Percentiles rank a stretch among this genome's conserved stretches.
Evolutionary conservation across 1,140 invertebrate genomes (phyloP).

Genomic region (Tribolium castaneum): DNA sequence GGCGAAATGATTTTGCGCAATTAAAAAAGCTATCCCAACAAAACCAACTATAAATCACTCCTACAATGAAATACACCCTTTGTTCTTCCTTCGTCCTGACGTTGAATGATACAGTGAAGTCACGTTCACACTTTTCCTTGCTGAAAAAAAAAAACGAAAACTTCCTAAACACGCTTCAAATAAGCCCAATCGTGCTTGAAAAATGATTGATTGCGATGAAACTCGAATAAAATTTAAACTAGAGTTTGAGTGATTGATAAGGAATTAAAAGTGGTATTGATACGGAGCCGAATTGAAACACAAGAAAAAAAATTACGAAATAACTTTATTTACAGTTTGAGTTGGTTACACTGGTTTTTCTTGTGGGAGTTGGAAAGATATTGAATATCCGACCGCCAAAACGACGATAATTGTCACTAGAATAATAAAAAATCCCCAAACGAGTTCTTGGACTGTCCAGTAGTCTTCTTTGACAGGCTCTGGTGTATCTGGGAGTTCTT

Average conservation of each 20-base stretch:
- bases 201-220: neutral
- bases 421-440: constrained; percentile 5
- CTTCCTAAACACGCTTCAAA: neutral
- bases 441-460: neutral
- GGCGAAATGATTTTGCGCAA: neutral
- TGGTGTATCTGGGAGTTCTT: neutral
- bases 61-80: neutral
- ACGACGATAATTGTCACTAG: neutral
- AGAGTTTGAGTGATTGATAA: neutral
- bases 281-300: neutral
- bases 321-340: neutral
- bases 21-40: neutral
- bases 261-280: neutral
- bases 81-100: neutral
- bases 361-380: neutral
- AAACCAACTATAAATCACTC: neutral
- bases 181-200: neutral
- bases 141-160: neutral
- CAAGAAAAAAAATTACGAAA: neutral
- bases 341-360: neutral
- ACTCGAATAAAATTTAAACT: neutral
- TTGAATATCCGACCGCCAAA: neutral
- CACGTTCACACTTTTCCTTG: neutral
- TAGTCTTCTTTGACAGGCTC: neutral
- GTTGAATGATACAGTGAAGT: neutral